Conservation (phyloP, 2,888 invertebrate species). For the Xanthorhoe designata region DNA sequence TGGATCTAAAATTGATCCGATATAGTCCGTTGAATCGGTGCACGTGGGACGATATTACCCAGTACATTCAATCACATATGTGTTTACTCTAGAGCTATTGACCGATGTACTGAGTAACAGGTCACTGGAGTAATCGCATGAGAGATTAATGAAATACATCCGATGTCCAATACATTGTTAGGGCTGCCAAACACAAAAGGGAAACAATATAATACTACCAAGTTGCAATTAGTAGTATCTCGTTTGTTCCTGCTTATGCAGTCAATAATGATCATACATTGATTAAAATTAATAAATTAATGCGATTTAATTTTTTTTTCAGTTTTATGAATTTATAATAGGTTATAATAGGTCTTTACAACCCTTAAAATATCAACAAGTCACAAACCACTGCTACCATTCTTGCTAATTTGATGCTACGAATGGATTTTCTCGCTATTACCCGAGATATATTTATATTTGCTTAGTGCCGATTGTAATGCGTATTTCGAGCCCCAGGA, state of each 20-base stretch:
- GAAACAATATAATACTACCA: not conserved
- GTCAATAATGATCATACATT: too few relatives aligned
- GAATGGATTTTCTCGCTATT: not conserved
- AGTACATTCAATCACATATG: conserved; percentile 10
- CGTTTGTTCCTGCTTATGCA: too few relatives aligned
- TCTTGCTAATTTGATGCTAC: too few relatives aligned
- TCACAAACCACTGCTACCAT: too few relatives aligned
- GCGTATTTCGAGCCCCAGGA: not conserved
- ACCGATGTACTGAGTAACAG: conserved; percentile 11
- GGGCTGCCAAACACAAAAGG: not conserved
- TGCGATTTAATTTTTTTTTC: too few relatives aligned
- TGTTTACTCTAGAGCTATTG: conserved; percentile 7
- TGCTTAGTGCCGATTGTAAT: not conserved
- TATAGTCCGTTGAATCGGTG: not conserved
- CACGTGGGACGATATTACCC: not conserved
- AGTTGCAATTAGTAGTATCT: too few relatives aligned
- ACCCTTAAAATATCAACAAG: not conserved
- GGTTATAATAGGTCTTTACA: too few relatives aligned
- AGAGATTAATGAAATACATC: conserved; percentile 28
- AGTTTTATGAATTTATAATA: too few relatives aligned
- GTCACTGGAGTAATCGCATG: conserved; percentile 14
- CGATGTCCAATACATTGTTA: conserved; percentile 3
- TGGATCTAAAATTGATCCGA: not conserved
- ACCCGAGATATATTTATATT: not conserved
- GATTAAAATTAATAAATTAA: too few relatives aligned